phyloP scores from a whole-genome alignment of 2,888 invertebrate genomes.

The Byasa hedistus region DNA sequence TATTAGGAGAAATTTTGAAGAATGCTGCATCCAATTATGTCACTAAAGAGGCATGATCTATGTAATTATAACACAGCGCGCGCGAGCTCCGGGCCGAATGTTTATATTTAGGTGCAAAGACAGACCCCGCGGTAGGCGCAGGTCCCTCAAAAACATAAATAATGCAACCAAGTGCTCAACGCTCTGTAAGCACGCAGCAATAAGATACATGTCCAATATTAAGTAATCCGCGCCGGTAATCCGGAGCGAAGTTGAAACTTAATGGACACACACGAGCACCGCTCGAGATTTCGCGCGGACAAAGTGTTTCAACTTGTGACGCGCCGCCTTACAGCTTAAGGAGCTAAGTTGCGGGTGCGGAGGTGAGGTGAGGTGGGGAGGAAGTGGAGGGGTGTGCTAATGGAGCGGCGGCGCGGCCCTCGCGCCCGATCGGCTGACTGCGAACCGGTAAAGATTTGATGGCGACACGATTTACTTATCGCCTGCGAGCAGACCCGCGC shows the following conservation, averaged over 20 bases:
- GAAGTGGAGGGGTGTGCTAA: neutral
- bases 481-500: neutral
- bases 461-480: slow-evolving; percentile 3
- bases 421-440: slow-evolving; percentile 13
- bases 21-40: too few species aligned
- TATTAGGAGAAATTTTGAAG: too few species aligned
- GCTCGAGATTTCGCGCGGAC: slow-evolving; percentile 12
- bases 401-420: slow-evolving; percentile 10
- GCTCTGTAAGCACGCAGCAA: too few species aligned
- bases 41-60: too few species aligned
- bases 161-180: too few species aligned
- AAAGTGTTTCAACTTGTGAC: slow-evolving; percentile 29
- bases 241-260: slow-evolving; percentile 1
- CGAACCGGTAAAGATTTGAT: slow-evolving; percentile 15
- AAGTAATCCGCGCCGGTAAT: neutral
- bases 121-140: too few species aligned
- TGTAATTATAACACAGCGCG: too few species aligned
- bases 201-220: too few species aligned
- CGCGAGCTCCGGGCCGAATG: too few species aligned
- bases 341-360: slow-evolving; percentile 11
- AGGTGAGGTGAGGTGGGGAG: too few species aligned
- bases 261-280: slow-evolving; percentile 23
- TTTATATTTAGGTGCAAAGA: too few species aligned
- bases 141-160: too few species aligned
- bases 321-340: slow-evolving; percentile 25